Base-by-base conservation (phyloP, 2,797 vertebrate genomes). In the Pseudomugil tenellus region DNA sequence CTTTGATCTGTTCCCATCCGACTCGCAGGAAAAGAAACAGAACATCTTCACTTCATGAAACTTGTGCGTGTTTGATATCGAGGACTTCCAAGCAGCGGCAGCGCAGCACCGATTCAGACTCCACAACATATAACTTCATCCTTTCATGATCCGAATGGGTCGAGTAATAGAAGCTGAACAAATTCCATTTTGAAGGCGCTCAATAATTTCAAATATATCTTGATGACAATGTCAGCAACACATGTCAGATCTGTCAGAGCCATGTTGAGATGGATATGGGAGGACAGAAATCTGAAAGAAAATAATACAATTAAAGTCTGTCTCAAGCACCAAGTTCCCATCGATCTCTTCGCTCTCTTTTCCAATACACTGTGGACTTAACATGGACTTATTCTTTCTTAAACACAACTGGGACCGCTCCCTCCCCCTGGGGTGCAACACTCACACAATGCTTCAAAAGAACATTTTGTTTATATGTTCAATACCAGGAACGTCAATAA, bases 361-460 rank as follows among this genome's bases (percentile, higher is more conserved):
- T 86, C 85, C 89, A 84, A 90, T 87, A 88, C 87, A 37, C 86
- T 77, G 88, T 84, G 85, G 90, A 91, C 85, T 89, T 80, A 85
- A 90, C 92, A 84, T 86, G 80, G 90, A 90, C 90, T 92, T 92
- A 92, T 91, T 90, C 83, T 90, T 91, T 91, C 87, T 92, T 91
- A 91, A 92, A 84, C 88, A 90, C 85, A 84, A 84, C 75, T 57
- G 80, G 80, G 89, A 85, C 34, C 59, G 16, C 77, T 76, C 70
- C 86, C 76, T 58, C 65, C 78, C 79, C 62, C 76, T 63, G 21
- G 80, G 79, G 71, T 74, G 74, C 66, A 87, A 65, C 80, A 57
- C 79, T 88, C 76, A 73, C 85, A 87, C 85, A 84, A 88, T 87
- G 78, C 87, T 90, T 91, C 87, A 92, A 92, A 91, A 92, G 83